Evolutionary conservation across 1,140 invertebrate species (phyloP).

Genomic region (Ganaspis sp.): DNA sequence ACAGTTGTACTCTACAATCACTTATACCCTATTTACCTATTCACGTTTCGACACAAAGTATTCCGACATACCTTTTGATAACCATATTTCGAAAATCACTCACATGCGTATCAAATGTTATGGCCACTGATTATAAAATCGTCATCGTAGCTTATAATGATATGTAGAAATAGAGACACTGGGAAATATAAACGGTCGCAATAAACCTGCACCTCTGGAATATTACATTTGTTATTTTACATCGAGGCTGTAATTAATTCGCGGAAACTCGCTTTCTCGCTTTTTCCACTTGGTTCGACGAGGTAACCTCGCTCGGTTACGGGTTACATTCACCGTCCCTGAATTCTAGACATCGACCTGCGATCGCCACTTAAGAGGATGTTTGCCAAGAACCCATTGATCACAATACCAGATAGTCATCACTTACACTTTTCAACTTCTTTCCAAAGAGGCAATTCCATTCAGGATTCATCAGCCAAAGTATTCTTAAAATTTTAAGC

Average conservation of each 20-base stretch:
- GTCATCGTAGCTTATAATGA: no score
- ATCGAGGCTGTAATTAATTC: slow-evolving; percentile 12
- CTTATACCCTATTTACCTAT: no score
- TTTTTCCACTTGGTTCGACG: slow-evolving; percentile 20
- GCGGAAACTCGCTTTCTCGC: slow-evolving; percentile 29
- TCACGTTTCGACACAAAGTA: no score
- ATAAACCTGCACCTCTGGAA: neutral
- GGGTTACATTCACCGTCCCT: slow-evolving; percentile 24
- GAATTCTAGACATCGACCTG: slow-evolving; percentile 10
- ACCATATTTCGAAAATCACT: no score
- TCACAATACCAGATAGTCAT: neutral
- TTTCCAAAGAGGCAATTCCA: neutral
- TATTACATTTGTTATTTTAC: slow-evolving; percentile 14
- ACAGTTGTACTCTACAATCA: no score
- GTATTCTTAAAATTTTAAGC: no score
- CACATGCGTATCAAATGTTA: no score
- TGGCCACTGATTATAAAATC: no score
- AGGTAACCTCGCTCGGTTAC: slow-evolving; percentile 27
- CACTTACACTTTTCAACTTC: neutral
- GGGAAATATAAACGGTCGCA: neutral
- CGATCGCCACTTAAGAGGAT: neutral
- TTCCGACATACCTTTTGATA: no score
- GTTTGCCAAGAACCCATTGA: neutral
- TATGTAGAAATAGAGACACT: neutral
- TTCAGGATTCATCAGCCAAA: no score